Conservation (phyloP, 2,888 invertebrate genomes). For the Uloborus plumipes region DNA sequence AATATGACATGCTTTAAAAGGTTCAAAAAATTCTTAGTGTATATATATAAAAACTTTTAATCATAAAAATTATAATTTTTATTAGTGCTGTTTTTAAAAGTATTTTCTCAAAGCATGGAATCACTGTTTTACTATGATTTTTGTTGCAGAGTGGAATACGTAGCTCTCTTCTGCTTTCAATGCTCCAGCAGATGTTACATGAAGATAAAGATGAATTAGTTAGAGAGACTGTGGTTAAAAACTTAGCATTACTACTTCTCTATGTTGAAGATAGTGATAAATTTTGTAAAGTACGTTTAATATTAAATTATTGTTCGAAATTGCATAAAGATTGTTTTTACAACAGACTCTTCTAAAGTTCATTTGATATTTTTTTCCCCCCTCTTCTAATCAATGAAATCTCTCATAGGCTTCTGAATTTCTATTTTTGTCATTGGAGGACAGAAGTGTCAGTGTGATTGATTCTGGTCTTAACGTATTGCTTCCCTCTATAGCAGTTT, state of each 20-base stretch:
- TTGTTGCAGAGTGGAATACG: constrained; percentile 75
- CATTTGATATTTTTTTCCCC: not conserved
- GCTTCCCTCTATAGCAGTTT: constrained; percentile 78
- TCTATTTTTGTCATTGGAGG: constrained; percentile 76
- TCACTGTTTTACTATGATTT: not conserved
- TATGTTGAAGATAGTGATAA: constrained; percentile 79
- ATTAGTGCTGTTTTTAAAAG: not conserved
- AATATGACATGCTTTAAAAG: no score
- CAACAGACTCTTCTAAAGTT: not conserved
- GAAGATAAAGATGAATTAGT: constrained; percentile 79
- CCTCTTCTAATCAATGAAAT: not conserved
- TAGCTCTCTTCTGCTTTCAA: constrained; percentile 79
- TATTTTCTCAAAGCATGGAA: not conserved
- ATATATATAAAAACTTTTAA: no score
- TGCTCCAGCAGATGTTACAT: constrained; percentile 80
- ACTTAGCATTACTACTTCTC: constrained; percentile 77
- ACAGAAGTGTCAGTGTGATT: constrained; percentile 75
- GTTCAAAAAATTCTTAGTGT: no score
- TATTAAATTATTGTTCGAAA: not conserved
- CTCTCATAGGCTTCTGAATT: constrained; percentile 73
- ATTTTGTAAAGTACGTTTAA: constrained; percentile 73
- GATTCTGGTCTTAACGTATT: constrained; percentile 75
- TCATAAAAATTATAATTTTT: not conserved
- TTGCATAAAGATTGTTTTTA: not conserved
- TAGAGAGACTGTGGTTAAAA: constrained; percentile 77